Percentiles rank a stretch among this genome's conserved stretches.
phyloP scores from a whole-genome alignment of 2,797 vertebrate genomes.

The Acipenser ruthenus region DNA sequence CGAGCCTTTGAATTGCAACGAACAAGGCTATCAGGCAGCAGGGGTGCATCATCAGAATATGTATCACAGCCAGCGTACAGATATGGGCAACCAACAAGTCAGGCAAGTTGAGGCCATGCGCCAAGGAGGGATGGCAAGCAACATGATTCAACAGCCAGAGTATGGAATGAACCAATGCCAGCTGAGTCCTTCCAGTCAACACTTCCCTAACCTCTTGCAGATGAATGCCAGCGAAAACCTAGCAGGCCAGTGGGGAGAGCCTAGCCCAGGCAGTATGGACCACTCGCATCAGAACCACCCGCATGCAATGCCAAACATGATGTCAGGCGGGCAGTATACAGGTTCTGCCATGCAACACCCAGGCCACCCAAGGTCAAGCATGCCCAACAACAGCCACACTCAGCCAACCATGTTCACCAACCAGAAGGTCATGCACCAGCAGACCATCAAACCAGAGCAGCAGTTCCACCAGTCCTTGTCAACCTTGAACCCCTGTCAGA shows the following conservation, averaged over 20 bases:
- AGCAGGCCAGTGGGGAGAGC: slow-evolving; percentile 56
- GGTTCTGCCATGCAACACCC: slow-evolving; percentile 5
- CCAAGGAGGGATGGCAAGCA: slow-evolving; percentile 52
- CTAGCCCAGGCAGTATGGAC: slow-evolving; percentile 21
- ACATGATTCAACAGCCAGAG: slow-evolving; percentile 64
- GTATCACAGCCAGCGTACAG: slow-evolving; percentile 47
- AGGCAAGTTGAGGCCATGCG: slow-evolving; percentile 39
- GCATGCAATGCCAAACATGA: slow-evolving; percentile 38
- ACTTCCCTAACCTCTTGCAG: slow-evolving; percentile 49
- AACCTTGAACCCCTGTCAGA: slow-evolving; percentile 67
- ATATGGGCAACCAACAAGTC: slow-evolving; percentile 34
- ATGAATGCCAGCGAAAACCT: slow-evolving; percentile 26
- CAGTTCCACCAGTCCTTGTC: slow-evolving; percentile 64
- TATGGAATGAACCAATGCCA: slow-evolving; percentile 75
- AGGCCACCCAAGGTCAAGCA: slow-evolving; percentile 27
- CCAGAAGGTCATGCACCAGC: slow-evolving; percentile 60
- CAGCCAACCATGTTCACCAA: slow-evolving; percentile 54
- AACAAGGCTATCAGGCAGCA: slow-evolving; percentile 39
- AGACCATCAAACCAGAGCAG: slow-evolving; percentile 85
- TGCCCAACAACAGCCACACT: slow-evolving; percentile 42
- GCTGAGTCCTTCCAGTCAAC: slow-evolving; percentile 61
- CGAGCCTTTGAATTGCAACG: slow-evolving; percentile 54
- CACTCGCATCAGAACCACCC: slow-evolving; percentile 39
- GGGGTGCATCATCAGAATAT: slow-evolving; percentile 46
- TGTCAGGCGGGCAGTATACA: slow-evolving; percentile 22